Percentiles rank a stretch among this genome's conserved stretches.
phyloP scores from a whole-genome alignment of 2,113 vertebrate species.

The Scortum barcoo region DNA sequence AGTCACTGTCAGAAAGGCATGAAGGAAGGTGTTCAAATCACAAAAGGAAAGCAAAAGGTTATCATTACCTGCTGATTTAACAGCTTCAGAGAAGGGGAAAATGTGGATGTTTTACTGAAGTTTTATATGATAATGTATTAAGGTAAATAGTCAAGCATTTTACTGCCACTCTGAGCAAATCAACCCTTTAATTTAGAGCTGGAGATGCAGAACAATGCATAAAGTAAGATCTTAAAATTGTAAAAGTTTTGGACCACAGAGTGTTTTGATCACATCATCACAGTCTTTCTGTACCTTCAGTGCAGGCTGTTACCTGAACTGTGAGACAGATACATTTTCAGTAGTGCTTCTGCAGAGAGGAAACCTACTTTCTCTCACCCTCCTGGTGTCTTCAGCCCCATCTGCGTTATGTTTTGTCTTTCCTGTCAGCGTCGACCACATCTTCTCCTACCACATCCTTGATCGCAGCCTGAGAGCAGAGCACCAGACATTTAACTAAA shows the following conservation, averaged over 20 bases:
- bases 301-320: background rate
- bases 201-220: background rate
- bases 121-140: too few species aligned
- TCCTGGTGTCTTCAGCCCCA: slow-evolving; percentile 3
- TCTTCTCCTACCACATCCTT: slow-evolving; percentile 51
- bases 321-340: background rate
- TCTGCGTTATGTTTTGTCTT: slow-evolving; percentile 29
- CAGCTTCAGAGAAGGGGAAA: too few species aligned
- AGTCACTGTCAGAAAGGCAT: background rate
- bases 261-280: background rate
- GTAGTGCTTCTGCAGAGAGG: background rate
- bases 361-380: slow-evolving; percentile 11
- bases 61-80: background rate
- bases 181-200: background rate
- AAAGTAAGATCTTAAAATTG: background rate
- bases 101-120: too few species aligned
- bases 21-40: too few species aligned
- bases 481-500: slow-evolving; percentile 12
- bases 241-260: background rate
- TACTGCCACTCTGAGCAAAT: too few species aligned
- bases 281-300: background rate
- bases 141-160: too few species aligned
- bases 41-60: background rate
- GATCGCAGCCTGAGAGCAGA: slow-evolving; percentile 35
- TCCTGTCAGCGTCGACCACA: slow-evolving; percentile 53